Percentiles rank a stretch among this genome's conserved stretches.
phyloP scores from a whole-genome alignment of 2,797 vertebrate genomes.

The Periparus ater region DNA sequence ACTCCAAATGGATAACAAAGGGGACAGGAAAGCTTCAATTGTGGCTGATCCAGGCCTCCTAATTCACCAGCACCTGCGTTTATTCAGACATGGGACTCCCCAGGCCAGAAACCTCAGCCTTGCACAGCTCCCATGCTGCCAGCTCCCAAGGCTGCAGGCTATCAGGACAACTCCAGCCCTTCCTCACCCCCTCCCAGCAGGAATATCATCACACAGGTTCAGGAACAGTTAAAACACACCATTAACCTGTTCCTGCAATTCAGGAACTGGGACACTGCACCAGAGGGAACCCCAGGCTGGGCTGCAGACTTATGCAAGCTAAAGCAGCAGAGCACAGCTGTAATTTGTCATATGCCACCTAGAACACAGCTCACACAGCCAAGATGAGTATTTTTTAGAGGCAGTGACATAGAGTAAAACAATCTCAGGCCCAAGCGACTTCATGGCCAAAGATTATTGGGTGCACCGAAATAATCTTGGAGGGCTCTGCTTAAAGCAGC shows the following conservation, averaged over 20 bases:
- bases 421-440: neutral
- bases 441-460: neutral
- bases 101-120: neutral
- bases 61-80: too few species aligned
- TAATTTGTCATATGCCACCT: neutral
- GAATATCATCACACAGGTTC: neutral
- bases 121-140: accelerated
- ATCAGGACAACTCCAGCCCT: neutral
- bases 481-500: neutral
- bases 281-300: neutral
- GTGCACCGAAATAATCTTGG: neutral
- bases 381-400: neutral
- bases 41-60: neutral
- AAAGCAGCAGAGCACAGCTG: neutral
- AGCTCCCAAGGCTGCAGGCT: accelerated
- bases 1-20: neutral
- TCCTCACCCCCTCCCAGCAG: neutral
- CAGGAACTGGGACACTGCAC: neutral
- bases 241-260: neutral
- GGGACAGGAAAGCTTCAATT: neutral
- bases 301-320: neutral
- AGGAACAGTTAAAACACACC: neutral
- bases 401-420: neutral
- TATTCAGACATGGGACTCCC: neutral
- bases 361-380: neutral